A percentile compares a stretch with the other conserved stretches of the same genome.
phyloP scores from a whole-genome alignment of 1,140 invertebrate genomes.

The Ylistrum balloti region DNA sequence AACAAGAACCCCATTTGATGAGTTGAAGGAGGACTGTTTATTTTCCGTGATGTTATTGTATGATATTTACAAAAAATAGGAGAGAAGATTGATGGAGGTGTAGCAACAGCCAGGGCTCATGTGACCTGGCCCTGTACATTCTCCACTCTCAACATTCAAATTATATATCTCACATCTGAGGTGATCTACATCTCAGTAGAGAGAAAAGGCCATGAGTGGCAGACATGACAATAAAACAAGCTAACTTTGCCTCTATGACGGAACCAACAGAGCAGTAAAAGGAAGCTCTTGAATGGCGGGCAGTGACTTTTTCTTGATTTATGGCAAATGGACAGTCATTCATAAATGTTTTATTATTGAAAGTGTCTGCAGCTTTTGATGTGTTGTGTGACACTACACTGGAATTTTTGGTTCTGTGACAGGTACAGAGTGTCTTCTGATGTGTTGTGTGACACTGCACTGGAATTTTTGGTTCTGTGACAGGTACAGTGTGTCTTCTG shows the following conservation, averaged over 20 bases:
- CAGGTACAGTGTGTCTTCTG: no score
- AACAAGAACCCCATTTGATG: neutral
- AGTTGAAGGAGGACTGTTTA: neutral
- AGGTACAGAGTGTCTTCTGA: no score
- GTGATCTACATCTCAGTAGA: neutral
- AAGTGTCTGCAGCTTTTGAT: neutral
- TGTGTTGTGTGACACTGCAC: no score
- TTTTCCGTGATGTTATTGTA: neutral
- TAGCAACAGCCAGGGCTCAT: neutral
- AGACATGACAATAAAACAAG: neutral
- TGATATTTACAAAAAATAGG: neutral
- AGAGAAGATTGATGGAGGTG: slow-evolving; percentile 4
- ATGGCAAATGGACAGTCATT: neutral
- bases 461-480: no score
- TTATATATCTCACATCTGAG: neutral
- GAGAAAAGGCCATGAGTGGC: neutral
- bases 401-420: no score
- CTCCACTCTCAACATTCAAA: neutral
- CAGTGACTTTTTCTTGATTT: neutral
- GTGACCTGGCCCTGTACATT: neutral
- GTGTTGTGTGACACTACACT: neutral
- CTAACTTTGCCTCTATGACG: neutral
- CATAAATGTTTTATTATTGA: neutral
- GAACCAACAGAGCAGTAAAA: slow-evolving; percentile 23
- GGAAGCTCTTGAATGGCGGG: neutral